A percentile compares a stretch with the other conserved stretches of the same genome.
phyloP scores from a whole-genome alignment of 2,113 vertebrate genomes.

The Megaleporinus macrocephalus region DNA sequence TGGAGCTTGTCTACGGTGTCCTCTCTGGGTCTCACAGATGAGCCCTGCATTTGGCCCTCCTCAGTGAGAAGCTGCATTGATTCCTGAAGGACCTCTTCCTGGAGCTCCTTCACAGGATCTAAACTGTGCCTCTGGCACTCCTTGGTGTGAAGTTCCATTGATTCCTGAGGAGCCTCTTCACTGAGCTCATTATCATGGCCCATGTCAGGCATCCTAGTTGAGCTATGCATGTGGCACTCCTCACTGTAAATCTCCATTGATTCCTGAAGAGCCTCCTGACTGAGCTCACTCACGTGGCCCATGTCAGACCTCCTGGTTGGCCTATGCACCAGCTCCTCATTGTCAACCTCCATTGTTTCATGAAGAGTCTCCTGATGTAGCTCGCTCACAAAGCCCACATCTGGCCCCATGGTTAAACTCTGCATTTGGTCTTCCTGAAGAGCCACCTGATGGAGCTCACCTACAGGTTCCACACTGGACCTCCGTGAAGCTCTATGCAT shows the following conservation, averaged over 20 bases:
- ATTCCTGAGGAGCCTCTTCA: neutral
- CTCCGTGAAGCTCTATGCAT: no score
- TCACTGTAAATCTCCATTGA: constrained; percentile 3
- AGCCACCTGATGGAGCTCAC: no score
- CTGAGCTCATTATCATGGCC: neutral
- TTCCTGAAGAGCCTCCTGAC: neutral
- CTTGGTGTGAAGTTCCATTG: neutral
- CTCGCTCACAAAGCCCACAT: no score
- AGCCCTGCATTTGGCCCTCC: neutral
- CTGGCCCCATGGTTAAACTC: no score
- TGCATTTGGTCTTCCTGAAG: no score
- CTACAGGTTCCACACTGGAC: no score
- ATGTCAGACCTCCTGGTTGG: neutral
- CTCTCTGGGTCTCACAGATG: neutral
- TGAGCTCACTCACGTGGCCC: neutral
- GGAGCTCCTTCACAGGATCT: neutral
- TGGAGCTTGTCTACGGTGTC: neutral
- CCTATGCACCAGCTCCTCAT: no score
- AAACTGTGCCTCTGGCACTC: neutral
- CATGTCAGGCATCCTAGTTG: neutral
- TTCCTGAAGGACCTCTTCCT: neutral
- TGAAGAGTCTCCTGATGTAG: no score
- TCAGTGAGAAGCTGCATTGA: neutral
- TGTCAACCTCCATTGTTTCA: no score
- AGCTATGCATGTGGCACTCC: neutral